Conservation (phyloP, 2,113 vertebrate species). For the Peromyscus californicus region DNA sequence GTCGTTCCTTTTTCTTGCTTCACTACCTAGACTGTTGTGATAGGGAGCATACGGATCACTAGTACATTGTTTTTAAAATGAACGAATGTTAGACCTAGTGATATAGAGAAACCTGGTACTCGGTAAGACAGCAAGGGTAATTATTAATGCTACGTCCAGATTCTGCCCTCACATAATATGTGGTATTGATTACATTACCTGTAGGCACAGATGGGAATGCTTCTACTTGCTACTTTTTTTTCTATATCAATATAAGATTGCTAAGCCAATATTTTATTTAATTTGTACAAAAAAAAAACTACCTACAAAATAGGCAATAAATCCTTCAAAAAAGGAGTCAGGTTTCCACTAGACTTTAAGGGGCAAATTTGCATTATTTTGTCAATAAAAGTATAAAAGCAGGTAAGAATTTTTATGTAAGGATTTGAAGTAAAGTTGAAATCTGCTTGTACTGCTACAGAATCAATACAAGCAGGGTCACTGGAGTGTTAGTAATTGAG, state of each 20-base stretch:
- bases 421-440: constrained; percentile 12
- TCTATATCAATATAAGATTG: not conserved
- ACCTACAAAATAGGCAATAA: constrained; percentile 56
- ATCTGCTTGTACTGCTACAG: not conserved
- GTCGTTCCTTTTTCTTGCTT: not conserved
- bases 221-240: not conserved
- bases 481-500: constrained; percentile 25
- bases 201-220: not conserved
- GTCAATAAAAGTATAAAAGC: constrained; percentile 58
- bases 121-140: not conserved
- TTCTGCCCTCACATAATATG: not conserved
- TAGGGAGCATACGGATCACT: not conserved
- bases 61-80: not conserved
- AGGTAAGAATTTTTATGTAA: constrained; percentile 44
- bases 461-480: constrained; percentile 41
- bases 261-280: constrained; percentile 2
- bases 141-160: not conserved
- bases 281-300: constrained; percentile 17
- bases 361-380: constrained; percentile 51
- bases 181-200: constrained; percentile 16
- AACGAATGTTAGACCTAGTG: not conserved
- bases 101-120: not conserved
- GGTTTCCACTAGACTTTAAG: constrained; percentile 45
- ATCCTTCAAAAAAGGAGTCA: constrained; percentile 41
- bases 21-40: not conserved